Evolutionary conservation across 2,113 vertebrate species (phyloP).

Genomic region (Cyanistes caeruleus): DNA sequence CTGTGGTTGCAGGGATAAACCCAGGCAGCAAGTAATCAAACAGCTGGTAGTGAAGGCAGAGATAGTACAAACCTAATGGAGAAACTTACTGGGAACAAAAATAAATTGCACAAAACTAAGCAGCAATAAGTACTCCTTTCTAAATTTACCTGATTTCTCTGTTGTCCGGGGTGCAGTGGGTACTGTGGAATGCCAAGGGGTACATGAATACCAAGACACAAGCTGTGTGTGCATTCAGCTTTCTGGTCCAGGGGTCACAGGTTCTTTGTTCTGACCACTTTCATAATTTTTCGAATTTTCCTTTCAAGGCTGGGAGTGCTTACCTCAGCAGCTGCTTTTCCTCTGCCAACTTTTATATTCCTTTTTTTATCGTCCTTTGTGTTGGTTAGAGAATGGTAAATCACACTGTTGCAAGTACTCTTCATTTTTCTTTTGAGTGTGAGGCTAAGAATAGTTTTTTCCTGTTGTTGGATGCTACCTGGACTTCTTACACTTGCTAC

Average conservation of each 20-base stretch:
- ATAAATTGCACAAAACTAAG: background rate
- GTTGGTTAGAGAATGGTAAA: background rate
- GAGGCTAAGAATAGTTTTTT: background rate
- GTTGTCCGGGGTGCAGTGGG: background rate
- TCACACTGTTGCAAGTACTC: background rate
- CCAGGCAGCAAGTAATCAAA: background rate
- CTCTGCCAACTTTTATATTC: background rate
- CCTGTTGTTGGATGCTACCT: background rate
- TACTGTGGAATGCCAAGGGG: background rate
- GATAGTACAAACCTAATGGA: background rate
- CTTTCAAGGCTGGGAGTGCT: background rate
- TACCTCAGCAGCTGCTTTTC: background rate
- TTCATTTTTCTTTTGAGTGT: background rate
- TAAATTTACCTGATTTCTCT: background rate
- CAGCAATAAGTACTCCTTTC: background rate
- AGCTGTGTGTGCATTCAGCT: background rate
- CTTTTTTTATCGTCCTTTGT: background rate
- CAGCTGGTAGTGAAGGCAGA: background rate
- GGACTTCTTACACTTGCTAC: background rate
- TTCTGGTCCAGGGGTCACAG: background rate
- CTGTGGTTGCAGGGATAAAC: background rate
- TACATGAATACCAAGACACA: rapidly evolving
- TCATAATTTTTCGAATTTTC: background rate
- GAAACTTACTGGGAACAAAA: background rate
- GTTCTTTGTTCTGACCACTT: background rate